Base-by-base conservation (phyloP, 2,888 invertebrate species). In the Parasteatoda lunata region DNA sequence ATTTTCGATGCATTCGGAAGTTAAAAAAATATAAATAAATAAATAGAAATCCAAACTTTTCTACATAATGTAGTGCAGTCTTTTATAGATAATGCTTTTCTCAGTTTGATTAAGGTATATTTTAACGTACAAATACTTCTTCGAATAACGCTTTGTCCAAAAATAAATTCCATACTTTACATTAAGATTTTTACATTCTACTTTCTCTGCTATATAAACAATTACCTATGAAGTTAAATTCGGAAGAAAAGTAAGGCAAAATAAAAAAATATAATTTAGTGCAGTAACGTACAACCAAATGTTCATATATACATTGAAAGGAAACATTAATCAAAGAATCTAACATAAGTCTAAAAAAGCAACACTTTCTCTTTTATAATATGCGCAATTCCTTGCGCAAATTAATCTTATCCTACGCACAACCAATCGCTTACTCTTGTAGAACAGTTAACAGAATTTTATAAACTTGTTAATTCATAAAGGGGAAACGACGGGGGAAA, bases 401-500 rank as follows among this genome's bases (percentile, higher is more conserved):
- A 86, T 86, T 86, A 86, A 86, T 80, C 80, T 71, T 80, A 86
- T 86, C 76, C 66, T n/a, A 64, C 70, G 65, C 72, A 68, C 72
- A 68, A 52, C 72, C 5, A 54, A 59, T 15, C 71, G 45, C 65
- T 65, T 69, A 15, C 59, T 59, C 79, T 64, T 78, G 59, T 79
- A 51, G 78, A 73, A 68, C 84, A 78, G 84, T 84, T 84, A 84
- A 69, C 78, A 52, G 71, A 85, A 86, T 86, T 86, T 86, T 80
- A 86, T 86, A 80, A 86, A 86, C 76, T 81, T 86, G 75, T 80
- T 86, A 86, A 86, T 86, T 86, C 80, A 69, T n/a, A 64, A 65
- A 66, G 66, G 15, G 15, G 64, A 47, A 68, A 49, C 68, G 51
- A 51, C 8, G 45, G n/a, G 11, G 47, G 47, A 65, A 79, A 85